These are phyloP conservation scores for Cotesia chilonis DNA, from an alignment of 1,140 invertebrate genomes.

Conservation along the genomic window DNA sequence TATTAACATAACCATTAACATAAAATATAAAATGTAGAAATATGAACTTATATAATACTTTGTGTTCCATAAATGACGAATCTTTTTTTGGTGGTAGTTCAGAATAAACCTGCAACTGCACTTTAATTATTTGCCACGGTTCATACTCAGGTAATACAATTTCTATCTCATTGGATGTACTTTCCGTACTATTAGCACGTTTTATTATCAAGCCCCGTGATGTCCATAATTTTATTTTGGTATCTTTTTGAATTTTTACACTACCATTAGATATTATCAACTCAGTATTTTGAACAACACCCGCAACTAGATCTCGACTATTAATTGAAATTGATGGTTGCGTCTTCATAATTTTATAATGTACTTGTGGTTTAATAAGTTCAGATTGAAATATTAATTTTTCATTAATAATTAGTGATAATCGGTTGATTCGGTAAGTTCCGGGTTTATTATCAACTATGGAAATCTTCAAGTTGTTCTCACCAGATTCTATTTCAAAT, in stretches of 20 bases:
- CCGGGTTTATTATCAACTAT: constrained; percentile 70
- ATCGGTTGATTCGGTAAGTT: constrained; percentile 69
- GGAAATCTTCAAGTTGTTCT: constrained; percentile 74
- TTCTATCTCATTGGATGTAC: constrained; percentile 69
- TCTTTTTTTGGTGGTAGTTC: constrained; percentile 76
- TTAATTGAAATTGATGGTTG: constrained; percentile 66
- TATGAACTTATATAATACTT: constrained; percentile 60
- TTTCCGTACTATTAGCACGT: constrained; percentile 46
- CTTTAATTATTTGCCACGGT: constrained; percentile 73
- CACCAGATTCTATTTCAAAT: constrained; percentile 73
- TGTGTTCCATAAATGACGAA: constrained; percentile 74
- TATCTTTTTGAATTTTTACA: constrained; percentile 66
- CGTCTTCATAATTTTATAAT: constrained; percentile 69
- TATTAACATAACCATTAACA: constrained; percentile 26
- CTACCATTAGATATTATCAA: constrained; percentile 76
- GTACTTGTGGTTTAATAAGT: constrained; percentile 61
- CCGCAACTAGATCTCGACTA: constrained; percentile 72
- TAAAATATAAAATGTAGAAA: constrained; percentile 30
- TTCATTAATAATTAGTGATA: constrained; percentile 69
- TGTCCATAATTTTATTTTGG: constrained; percentile 68
- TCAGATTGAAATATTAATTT: constrained; percentile 66
- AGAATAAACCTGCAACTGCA: constrained; percentile 75
- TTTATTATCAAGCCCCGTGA: constrained; percentile 69
- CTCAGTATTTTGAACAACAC: constrained; percentile 75
- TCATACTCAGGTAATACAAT: constrained; percentile 72